phyloP scores from a whole-genome alignment of 2,113 vertebrate genomes.

The Anolis sagrei region DNA sequence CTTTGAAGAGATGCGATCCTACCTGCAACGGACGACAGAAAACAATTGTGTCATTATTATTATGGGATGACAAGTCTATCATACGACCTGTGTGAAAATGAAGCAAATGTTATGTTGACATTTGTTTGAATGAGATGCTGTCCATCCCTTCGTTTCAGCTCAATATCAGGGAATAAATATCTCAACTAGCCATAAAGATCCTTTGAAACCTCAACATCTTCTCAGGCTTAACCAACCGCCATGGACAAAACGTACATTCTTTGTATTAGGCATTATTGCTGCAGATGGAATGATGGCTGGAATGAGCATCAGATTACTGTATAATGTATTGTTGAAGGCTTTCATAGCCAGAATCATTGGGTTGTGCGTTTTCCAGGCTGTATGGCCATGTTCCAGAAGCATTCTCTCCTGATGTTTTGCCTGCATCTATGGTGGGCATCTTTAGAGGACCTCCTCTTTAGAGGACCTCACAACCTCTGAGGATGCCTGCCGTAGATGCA shows the following conservation, averaged over 20 bases:
- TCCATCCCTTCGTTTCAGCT: background rate
- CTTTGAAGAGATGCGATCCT: background rate
- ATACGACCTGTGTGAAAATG: background rate
- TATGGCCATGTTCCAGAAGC: too few relatives aligned
- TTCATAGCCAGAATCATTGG: too few relatives aligned
- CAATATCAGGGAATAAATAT: background rate
- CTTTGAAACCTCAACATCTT: background rate
- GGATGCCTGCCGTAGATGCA: too few relatives aligned
- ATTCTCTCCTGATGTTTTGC: too few relatives aligned
- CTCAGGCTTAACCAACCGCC: background rate
- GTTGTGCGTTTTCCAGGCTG: too few relatives aligned
- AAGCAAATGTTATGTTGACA: background rate
- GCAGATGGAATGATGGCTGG: background rate
- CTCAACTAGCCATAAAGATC: conserved; percentile 10
- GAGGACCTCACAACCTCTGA: too few relatives aligned
- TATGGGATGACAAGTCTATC: background rate
- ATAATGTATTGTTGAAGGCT: too few relatives aligned
- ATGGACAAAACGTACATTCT: background rate
- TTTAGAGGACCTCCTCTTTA: too few relatives aligned
- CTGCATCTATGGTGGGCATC: too few relatives aligned
- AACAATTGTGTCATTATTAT: background rate
- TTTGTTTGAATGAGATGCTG: background rate
- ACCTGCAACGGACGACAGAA: background rate
- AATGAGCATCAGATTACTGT: background rate
- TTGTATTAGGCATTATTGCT: background rate